These are phyloP conservation scores for Seira sanloemensis DNA, from an alignment of 2,888 invertebrate species.

Conservation along the genomic window DNA sequence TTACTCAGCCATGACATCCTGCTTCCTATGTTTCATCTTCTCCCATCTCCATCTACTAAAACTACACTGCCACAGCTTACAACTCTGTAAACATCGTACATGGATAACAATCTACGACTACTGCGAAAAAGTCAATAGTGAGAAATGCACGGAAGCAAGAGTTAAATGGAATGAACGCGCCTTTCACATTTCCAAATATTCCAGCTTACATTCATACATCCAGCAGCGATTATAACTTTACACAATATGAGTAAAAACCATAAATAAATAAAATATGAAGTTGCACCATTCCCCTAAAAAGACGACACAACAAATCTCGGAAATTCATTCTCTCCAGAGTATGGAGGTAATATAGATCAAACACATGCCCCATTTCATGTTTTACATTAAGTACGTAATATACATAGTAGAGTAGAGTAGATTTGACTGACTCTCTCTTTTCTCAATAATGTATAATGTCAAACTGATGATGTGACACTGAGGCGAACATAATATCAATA, in stretches of 20 bases:
- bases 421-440: not conserved
- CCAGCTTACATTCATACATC: too few species aligned
- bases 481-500: not conserved
- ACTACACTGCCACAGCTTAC: too few species aligned
- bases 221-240: not conserved
- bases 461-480: not conserved
- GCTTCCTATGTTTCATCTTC: constrained; percentile 60
- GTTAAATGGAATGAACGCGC: too few species aligned
- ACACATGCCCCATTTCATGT: not conserved
- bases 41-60: constrained; percentile 6
- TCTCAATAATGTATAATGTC: not conserved
- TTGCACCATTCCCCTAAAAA: not conserved
- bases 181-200: too few species aligned
- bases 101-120: too few species aligned
- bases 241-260: not conserved
- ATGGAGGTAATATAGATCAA: not conserved
- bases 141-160: too few species aligned
- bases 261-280: not conserved
- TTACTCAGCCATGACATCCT: constrained; percentile 69
- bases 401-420: too few species aligned
- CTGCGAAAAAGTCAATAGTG: too few species aligned
- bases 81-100: too few species aligned
- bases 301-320: not conserved
- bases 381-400: too few species aligned
- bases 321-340: not conserved